Evolutionary conservation across 1,140 invertebrate species (phyloP).

Genomic region (Cydia amplana): DNA sequence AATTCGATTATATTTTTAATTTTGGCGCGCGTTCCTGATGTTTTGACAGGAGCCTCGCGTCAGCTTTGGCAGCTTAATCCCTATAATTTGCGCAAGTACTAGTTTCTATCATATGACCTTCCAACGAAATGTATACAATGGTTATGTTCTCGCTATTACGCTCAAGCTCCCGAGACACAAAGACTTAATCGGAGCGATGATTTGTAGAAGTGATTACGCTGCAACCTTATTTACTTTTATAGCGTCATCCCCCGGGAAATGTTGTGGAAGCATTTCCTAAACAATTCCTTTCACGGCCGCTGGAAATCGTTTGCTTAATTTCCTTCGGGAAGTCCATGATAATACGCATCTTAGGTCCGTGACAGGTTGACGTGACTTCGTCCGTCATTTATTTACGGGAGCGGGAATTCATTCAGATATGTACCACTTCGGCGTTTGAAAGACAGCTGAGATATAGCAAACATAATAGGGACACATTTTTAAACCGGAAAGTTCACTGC

Average conservation of each 20-base stretch:
- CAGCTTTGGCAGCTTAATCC: too few species aligned
- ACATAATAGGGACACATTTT: background rate
- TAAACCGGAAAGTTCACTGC: background rate
- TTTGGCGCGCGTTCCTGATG: too few species aligned
- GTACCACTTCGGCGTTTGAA: background rate
- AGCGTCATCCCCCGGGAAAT: conserved; percentile 18
- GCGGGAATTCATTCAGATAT: background rate
- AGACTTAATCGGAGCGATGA: conserved; percentile 23
- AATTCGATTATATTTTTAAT: too few species aligned
- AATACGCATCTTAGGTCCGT: conserved; percentile 17
- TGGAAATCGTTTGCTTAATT: conserved; percentile 29
- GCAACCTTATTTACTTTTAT: conserved; percentile 30
- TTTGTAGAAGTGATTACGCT: conserved; percentile 28
- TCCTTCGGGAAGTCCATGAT: conserved; percentile 30
- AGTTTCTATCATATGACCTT: too few species aligned
- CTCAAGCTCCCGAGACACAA: background rate
- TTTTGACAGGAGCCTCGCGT: too few species aligned
- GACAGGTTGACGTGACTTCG: conserved; percentile 25
- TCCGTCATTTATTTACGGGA: conserved; percentile 15
- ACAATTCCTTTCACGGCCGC: conserved; percentile 22
- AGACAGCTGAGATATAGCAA: background rate
- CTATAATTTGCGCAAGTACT: too few species aligned
- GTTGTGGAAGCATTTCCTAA: background rate
- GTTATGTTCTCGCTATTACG: background rate
- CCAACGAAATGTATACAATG: background rate